These are phyloP conservation scores for Clanis bilineata DNA, from an alignment of 2,888 invertebrate genomes.

Conservation along the genomic window DNA sequence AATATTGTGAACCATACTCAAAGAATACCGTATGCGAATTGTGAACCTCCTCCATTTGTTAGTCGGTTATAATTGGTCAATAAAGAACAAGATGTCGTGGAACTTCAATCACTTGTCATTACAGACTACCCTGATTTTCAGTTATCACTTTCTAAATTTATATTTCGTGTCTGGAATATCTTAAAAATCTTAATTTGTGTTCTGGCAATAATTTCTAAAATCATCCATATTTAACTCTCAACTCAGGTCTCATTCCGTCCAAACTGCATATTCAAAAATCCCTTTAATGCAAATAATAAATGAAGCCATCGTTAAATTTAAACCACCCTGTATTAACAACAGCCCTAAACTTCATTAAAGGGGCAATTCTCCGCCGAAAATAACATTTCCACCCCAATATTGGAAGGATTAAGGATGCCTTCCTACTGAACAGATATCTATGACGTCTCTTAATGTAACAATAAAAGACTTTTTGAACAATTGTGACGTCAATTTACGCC, in stretches of 20 bases:
- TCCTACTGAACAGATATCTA: constrained; percentile 52
- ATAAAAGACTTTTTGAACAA: constrained; percentile 56
- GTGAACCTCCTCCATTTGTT: no score
- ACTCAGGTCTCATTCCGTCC: neutral
- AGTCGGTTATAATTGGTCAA: no score
- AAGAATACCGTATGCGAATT: no score
- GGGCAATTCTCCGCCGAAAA: constrained; percentile 43
- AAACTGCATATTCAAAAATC: constrained; percentile 36
- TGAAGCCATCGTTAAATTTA: constrained; percentile 45
- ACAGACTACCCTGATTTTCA: no score
- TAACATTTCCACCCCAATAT: constrained; percentile 45
- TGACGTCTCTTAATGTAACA: constrained; percentile 53
- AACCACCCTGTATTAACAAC: constrained; percentile 57
- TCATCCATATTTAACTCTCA: neutral
- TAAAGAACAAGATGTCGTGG: no score
- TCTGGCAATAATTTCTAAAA: no score
- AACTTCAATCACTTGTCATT: no score
- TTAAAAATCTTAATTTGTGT: no score
- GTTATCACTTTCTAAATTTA: no score
- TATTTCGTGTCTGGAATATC: no score
- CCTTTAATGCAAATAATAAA: constrained; percentile 56
- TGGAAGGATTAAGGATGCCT: constrained; percentile 46
- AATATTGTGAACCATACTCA: no score
- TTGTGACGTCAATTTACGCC: constrained; percentile 57
- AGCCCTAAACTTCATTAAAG: constrained; percentile 67